Percentiles rank a stretch among this genome's conserved stretches.
phyloP scores from a whole-genome alignment of 2,888 invertebrate species.

The Dorcus hopei region DNA sequence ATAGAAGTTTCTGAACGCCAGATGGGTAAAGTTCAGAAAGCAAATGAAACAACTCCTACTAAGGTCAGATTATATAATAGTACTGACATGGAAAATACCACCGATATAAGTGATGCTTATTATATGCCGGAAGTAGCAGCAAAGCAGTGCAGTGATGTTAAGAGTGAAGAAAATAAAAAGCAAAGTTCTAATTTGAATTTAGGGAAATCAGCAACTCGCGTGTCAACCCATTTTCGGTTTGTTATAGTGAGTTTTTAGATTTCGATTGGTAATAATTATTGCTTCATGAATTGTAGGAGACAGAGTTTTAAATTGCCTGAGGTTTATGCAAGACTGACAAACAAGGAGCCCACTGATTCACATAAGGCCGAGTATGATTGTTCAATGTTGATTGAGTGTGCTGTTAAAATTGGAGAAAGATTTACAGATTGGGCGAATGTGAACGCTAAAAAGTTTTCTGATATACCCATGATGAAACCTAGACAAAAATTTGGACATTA shows the following conservation, averaged over 20 bases:
- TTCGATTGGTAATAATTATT: background rate
- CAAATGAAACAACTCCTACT: constrained; percentile 56
- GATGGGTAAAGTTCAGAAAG: constrained; percentile 37
- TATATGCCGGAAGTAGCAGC: too few species aligned
- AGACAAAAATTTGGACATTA: constrained; percentile 21
- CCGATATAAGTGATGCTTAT: background rate
- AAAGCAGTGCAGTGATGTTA: too few species aligned
- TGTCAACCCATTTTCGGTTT: too few species aligned
- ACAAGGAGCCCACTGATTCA: constrained; percentile 47
- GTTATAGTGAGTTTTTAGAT: too few species aligned
- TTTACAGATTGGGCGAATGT: constrained; percentile 58
- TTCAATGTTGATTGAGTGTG: constrained; percentile 60
- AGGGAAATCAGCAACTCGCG: too few species aligned
- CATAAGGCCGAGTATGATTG: constrained; percentile 73
- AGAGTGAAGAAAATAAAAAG: too few species aligned
- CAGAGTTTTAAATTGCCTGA: constrained; percentile 54
- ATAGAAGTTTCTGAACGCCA: constrained; percentile 41
- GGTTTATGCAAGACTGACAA: constrained; percentile 57
- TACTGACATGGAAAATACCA: background rate
- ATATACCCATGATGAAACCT: constrained; percentile 34
- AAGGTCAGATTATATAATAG: constrained; percentile 26
- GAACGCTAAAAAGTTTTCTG: constrained; percentile 43
- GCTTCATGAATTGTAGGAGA: constrained; percentile 23
- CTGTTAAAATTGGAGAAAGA: constrained; percentile 53
- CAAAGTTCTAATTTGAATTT: too few species aligned